Evolutionary conservation across 1,140 invertebrate species (phyloP).

Genomic region (Drosophila willistoni): DNA sequence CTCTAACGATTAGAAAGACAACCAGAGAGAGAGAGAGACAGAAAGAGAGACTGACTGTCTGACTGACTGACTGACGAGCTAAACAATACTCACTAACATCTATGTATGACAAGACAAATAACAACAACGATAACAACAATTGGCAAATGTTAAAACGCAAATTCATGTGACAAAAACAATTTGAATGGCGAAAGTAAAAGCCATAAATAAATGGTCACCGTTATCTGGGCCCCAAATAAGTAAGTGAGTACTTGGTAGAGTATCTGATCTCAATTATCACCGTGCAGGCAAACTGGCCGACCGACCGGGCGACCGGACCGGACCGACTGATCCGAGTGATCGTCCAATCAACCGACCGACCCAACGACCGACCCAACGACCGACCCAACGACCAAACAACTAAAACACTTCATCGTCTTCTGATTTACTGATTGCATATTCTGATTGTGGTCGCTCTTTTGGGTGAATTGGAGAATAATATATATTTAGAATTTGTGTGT

Average conservation of each 20-base stretch:
- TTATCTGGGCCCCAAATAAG: slow-evolving; percentile 10
- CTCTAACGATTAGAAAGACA: neutral
- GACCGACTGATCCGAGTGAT: neutral
- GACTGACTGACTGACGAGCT: neutral
- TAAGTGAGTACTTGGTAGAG: slow-evolving; percentile 1
- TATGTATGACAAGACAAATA: neutral
- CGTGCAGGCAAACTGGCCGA: neutral
- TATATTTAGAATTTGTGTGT: slow-evolving; percentile 14
- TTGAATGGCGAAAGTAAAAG: slow-evolving; percentile 14
- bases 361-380: neutral
- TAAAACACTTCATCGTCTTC: neutral
- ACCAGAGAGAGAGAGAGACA: neutral
- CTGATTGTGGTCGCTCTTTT: slow-evolving; percentile 1
- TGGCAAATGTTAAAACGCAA: slow-evolving; percentile 29
- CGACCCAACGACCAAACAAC: neutral
- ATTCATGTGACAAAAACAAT: slow-evolving; percentile 39
- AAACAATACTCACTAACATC: neutral
- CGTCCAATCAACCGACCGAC: neutral
- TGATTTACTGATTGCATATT: slow-evolving; percentile 2
- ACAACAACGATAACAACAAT: slow-evolving; percentile 1
- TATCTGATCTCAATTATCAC: slow-evolving; percentile 19
- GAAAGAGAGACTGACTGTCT: neutral
- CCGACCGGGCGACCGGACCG: neutral
- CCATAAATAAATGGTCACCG: neutral
- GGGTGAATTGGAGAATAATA: neutral